Percentiles rank a stretch among this genome's conserved stretches.
Evolutionary conservation across 2,888 invertebrate genomes (phyloP).

Genomic region (Ormyrus rosae): DNA sequence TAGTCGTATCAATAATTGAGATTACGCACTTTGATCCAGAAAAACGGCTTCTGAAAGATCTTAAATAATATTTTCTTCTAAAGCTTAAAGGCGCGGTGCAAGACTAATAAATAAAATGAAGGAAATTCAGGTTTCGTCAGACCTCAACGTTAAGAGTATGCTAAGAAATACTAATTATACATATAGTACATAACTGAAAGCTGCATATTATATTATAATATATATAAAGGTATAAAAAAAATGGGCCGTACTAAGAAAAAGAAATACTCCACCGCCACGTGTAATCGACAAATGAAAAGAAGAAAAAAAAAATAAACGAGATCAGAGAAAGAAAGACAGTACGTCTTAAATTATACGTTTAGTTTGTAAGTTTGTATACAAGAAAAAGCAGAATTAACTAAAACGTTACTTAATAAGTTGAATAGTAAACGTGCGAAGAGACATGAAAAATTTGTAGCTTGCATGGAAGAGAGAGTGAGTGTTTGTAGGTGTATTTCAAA

Average conservation of each 20-base stretch:
- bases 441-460: slow-evolving; percentile 29
- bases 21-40: neutral
- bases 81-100: slow-evolving; percentile 13
- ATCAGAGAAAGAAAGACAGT: slow-evolving; percentile 63
- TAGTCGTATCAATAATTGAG: neutral
- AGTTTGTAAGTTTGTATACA: slow-evolving; percentile 74
- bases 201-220: slow-evolving; percentile 64
- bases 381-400: slow-evolving; percentile 64
- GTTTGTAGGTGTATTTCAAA: slow-evolving; percentile 50
- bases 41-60: neutral
- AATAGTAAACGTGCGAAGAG: slow-evolving; percentile 30
- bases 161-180: slow-evolving; percentile 67
- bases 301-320: slow-evolving; percentile 49
- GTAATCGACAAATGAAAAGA: slow-evolving; percentile 65
- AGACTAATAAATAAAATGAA: slow-evolving; percentile 58
- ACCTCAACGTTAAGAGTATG: slow-evolving; percentile 73
- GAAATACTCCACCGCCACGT: slow-evolving; percentile 72
- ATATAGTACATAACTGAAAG: slow-evolving; percentile 66
- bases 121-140: slow-evolving; percentile 74
- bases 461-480: slow-evolving; percentile 24
- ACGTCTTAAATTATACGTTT: slow-evolving; percentile 70
- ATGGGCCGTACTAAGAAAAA: slow-evolving; percentile 68
- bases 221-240: slow-evolving; percentile 61
- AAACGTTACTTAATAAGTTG: slow-evolving; percentile 49
- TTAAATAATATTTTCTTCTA: neutral